Percentiles rank a stretch among this genome's conserved stretches.
These are phyloP conservation scores for Holocentrus rufus DNA, from an alignment of 2,797 vertebrate species.

Conservation along the genomic window DNA sequence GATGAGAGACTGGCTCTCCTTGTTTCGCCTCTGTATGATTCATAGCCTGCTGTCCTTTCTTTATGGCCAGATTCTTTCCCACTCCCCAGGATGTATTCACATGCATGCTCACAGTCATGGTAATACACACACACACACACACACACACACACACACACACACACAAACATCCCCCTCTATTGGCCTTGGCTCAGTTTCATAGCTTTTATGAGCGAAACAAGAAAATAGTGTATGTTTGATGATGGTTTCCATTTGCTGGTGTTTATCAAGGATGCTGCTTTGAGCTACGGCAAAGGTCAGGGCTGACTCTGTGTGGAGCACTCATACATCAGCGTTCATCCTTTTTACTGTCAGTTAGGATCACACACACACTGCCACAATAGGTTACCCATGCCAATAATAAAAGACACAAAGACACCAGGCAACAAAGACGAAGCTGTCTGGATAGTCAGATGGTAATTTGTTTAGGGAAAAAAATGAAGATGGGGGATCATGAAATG, in stretches of 20 bases:
- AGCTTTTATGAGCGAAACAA: constrained; percentile 16
- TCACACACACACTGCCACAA: constrained; percentile 54
- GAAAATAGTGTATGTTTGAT: constrained; percentile 21
- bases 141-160: constrained; percentile 15
- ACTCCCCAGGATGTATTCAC: neutral
- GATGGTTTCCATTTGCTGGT: constrained; percentile 35
- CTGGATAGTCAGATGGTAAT: constrained; percentile 56
- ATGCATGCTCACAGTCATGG: neutral
- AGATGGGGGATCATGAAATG: constrained; percentile 53
- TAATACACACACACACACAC: constrained; percentile 7
- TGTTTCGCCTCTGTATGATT: constrained; percentile 9
- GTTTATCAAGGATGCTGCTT: constrained; percentile 33
- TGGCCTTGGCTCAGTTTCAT: constrained; percentile 18
- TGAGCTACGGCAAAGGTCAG: constrained; percentile 66
- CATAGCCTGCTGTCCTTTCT: neutral
- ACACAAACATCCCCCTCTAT: neutral
- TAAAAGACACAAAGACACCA: constrained; percentile 49
- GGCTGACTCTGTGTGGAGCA: constrained; percentile 31
- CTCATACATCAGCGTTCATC: constrained; percentile 66
- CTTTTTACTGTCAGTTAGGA: constrained; percentile 76
- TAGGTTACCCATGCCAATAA: constrained; percentile 68
- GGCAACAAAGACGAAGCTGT: constrained; percentile 59
- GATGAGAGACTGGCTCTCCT: neutral
- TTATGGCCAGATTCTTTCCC: neutral
- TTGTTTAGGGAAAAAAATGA: constrained; percentile 54